A percentile compares a stretch with the other conserved stretches of the same genome.
Conservation (phyloP, 1,140 invertebrate genomes). For the Megalopta genalis region DNA sequence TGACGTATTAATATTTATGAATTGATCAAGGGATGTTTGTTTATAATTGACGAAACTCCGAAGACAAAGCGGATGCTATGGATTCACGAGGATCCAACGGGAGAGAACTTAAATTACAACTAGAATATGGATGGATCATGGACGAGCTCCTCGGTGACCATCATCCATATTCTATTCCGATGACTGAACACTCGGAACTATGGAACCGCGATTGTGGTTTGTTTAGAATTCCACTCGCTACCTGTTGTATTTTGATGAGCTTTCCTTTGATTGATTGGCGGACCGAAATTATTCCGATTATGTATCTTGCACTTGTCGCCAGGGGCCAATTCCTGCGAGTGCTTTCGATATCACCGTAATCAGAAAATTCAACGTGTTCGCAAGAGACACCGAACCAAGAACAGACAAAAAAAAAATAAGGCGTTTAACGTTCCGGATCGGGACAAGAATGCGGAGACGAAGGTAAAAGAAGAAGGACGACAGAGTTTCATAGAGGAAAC, state of each 20-base stretch:
- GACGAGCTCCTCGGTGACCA: background rate
- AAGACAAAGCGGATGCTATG: background rate
- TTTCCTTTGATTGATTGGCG: background rate
- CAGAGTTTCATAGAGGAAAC: background rate
- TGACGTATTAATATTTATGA: background rate
- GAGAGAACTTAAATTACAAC: slow-evolving; percentile 36
- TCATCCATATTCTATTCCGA: slow-evolving; percentile 46
- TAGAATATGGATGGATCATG: slow-evolving; percentile 49
- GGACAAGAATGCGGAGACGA: background rate
- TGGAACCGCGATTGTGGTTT: background rate
- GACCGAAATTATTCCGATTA: background rate
- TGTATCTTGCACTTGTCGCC: background rate
- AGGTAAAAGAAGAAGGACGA: background rate
- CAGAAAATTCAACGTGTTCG: background rate
- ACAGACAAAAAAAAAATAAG: no score
- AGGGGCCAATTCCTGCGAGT: background rate
- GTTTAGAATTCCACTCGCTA: slow-evolving; percentile 11
- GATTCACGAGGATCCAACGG: background rate
- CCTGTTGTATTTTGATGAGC: slow-evolving; percentile 15
- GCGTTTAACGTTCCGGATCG: background rate
- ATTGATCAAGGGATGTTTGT: background rate
- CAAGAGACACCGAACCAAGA: background rate
- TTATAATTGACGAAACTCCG: background rate
- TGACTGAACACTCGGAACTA: slow-evolving; percentile 16
- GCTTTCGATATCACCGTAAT: background rate